Evolutionary conservation across 2,113 vertebrate genomes (phyloP).

Genomic region (Potamarius usumacintae): DNA sequence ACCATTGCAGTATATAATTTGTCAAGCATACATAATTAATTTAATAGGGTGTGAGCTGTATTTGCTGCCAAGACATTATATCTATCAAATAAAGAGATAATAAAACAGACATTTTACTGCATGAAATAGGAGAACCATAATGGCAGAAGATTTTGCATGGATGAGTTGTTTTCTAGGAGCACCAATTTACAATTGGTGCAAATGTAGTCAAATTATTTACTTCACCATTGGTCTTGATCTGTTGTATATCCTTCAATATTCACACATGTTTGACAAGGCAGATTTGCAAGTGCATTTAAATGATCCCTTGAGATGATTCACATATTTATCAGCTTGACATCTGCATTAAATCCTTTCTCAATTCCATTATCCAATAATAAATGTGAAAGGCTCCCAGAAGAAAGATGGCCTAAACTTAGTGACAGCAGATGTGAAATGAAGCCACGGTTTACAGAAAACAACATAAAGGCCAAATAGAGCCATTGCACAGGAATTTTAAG

Average conservation of each 20-base stretch:
- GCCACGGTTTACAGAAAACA: constrained; percentile 13
- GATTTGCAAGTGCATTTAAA: constrained; percentile 19
- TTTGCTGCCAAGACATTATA: neutral
- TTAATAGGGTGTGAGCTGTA: neutral
- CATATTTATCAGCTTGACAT: constrained; percentile 35
- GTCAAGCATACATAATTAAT: neutral
- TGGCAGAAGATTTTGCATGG: neutral
- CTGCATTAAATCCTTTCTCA: constrained; percentile 6
- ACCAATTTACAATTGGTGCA: neutral
- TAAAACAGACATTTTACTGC: neutral
- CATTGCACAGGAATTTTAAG: neutral
- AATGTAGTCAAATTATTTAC: neutral
- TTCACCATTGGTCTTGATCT: neutral
- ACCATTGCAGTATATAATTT: neutral
- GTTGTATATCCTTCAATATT: neutral
- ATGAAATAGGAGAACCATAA: neutral
- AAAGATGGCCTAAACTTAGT: neutral
- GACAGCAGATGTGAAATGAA: neutral
- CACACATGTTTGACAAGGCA: constrained; percentile 15
- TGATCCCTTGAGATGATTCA: neutral
- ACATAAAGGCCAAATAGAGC: neutral
- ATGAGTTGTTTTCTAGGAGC: neutral
- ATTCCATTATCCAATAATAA: constrained; percentile 7
- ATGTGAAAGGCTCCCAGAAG: neutral
- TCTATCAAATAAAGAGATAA: neutral